Base-by-base conservation (phyloP, 1,140 invertebrate genomes). In the Ceratosolen fusciceps region DNA sequence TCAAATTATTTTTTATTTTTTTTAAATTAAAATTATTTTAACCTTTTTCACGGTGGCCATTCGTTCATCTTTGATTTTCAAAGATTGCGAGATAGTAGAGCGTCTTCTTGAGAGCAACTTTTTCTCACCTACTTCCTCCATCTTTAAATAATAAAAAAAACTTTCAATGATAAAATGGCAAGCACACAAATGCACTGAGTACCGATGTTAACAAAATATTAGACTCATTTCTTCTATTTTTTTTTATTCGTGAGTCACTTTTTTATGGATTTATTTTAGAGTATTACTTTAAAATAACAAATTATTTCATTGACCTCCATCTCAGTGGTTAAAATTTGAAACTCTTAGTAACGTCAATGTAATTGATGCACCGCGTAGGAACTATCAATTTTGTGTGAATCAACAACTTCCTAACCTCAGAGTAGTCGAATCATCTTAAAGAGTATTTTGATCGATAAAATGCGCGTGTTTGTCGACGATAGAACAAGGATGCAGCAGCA, bases 21-120 rank as follows among this genome's bases (percentile, higher is more conserved):
- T n/a, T n/a, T n/a, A n/a, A n/a, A n/a, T n/a, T n/a, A n/a, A n/a
- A n/a, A n/a, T 31, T 37, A 37, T 21, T 49, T 43, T 70, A 87
- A 92, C 91, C 87, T 92, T 92, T 83, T 91, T 91, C 49, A 90
- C 88, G n/a, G 90, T 90, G 29, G 90, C 90, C 72, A 89, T 86
- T 43, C 90, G 87, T 80, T 92, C 91, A 81, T 91, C 91, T 87
- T 92, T 92, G 9, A 91, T 87, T 74, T 81, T 81, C 71, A 92
- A 87, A 47, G 90, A 86, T 67, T 91, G 88, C 47, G 90, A 84
- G 31, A 89, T 83, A 12, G 89, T 89, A 2, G 90, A 90, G 83
- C 91, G 91, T 84, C 91, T 87, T 85, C 91, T 90, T 80, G 89
- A 90, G 83, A 88, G 83, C 74, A 88, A 87, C 76, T 88, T 90